phyloP scores from a whole-genome alignment of 2,113 vertebrate genomes.

The Falcunculus frontatus region DNA sequence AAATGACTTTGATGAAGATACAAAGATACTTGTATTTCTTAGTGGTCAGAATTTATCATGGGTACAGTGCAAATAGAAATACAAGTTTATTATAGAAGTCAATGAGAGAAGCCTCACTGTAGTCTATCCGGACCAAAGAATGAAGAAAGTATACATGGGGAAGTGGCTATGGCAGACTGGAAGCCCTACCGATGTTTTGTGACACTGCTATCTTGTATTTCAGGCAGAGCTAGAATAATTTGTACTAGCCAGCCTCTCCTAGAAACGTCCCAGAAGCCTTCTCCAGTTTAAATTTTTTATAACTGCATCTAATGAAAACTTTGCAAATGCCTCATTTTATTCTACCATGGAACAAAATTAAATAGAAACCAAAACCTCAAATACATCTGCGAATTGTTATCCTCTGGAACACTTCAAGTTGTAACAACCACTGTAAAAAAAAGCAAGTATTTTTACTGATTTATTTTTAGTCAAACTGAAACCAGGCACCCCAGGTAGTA shows the following conservation, averaged over 20 bases:
- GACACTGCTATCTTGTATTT: not conserved
- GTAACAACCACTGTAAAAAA: not conserved
- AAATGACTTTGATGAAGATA: not conserved
- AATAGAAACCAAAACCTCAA: not conserved
- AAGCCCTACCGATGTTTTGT: not conserved
- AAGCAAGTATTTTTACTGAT: constrained; percentile 21
- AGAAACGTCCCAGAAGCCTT: not conserved
- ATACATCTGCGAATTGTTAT: constrained; percentile 29
- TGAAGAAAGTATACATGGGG: not conserved
- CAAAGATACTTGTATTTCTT: not conserved
- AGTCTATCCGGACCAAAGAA: not conserved
- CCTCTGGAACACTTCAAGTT: not conserved
- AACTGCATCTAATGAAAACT: not conserved
- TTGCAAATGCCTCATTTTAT: not conserved
- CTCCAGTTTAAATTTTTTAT: not conserved
- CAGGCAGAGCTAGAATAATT: not conserved
- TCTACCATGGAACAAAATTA: not conserved
- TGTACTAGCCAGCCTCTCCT: not conserved
- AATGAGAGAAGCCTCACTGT: not conserved
- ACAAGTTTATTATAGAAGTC: not conserved
- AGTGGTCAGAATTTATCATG: not conserved
- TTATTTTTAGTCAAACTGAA: constrained; percentile 51
- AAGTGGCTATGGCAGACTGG: not conserved
- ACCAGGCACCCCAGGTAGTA: constrained; percentile 35
- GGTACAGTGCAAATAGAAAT: not conserved